phyloP scores from a whole-genome alignment of 1,140 invertebrate species.

The Proales similis region DNA sequence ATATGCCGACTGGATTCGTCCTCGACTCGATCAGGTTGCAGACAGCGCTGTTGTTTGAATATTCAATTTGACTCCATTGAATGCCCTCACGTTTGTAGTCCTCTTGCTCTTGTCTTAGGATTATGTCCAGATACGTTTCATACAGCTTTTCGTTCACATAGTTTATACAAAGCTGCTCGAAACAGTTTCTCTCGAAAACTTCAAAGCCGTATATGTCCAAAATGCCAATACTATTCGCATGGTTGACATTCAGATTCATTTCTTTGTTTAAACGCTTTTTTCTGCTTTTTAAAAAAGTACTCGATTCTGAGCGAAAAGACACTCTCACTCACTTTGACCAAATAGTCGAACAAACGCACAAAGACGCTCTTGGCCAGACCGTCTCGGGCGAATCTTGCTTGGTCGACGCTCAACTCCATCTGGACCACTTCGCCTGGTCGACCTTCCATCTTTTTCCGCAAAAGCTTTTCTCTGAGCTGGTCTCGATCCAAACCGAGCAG shows the following conservation, averaged over 20 bases:
- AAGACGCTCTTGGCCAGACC: constrained; percentile 66
- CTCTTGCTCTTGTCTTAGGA: constrained; percentile 67
- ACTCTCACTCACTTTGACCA: constrained; percentile 58
- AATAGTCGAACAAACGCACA: constrained; percentile 63
- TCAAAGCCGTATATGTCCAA: constrained; percentile 65
- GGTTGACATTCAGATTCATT: constrained; percentile 42
- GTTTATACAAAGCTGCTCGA: constrained; percentile 86
- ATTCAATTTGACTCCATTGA: constrained; percentile 67
- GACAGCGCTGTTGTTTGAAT: constrained; percentile 69
- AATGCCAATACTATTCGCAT: constrained; percentile 56
- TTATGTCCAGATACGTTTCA: constrained; percentile 70
- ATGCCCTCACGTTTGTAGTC: constrained; percentile 68
- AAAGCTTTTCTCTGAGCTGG: constrained; percentile 60
- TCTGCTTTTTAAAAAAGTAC: constrained; percentile 56
- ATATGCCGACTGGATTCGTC: constrained; percentile 50
- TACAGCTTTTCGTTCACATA: constrained; percentile 80
- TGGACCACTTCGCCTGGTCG: constrained; percentile 63
- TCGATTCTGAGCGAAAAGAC: neutral
- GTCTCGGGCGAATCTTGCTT: constrained; percentile 63
- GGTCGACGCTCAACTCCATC: constrained; percentile 62
- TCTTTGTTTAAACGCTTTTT: constrained; percentile 60
- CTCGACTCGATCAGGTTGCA: constrained; percentile 62
- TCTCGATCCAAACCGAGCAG: constrained; percentile 61
- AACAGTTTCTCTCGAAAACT: constrained; percentile 63
- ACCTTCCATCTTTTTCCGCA: constrained; percentile 62